Evolutionary conservation across 1,140 invertebrate genomes (phyloP).

Genomic region (Acyrthosiphon pisum): DNA sequence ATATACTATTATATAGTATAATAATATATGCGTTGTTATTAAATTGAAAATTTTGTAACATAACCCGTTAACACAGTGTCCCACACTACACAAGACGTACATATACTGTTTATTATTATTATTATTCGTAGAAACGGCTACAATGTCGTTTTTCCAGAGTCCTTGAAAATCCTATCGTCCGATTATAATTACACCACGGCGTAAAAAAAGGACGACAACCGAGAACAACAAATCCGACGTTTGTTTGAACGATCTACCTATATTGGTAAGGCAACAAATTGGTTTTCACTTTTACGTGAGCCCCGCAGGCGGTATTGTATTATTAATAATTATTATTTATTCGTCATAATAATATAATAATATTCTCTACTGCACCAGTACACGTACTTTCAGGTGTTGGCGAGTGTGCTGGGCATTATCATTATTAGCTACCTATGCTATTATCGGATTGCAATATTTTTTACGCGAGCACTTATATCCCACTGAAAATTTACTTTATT

Average conservation of each 20-base stretch:
- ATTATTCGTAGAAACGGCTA: not conserved
- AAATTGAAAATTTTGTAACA: constrained; percentile 42
- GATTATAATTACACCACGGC: not conserved
- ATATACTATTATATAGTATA: no score
- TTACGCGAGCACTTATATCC: not conserved
- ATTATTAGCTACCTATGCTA: not conserved
- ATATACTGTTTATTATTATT: not conserved
- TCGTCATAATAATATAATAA: not conserved
- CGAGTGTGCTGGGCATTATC: not conserved
- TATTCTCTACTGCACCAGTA: not conserved
- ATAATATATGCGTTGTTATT: not conserved
- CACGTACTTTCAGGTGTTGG: not conserved
- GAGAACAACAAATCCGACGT: not conserved
- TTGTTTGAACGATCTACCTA: not conserved
- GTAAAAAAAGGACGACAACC: constrained; percentile 12
- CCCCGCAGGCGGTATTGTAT: constrained; percentile 19
- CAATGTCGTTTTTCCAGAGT: not conserved
- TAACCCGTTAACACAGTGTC: not conserved
- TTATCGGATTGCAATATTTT: not conserved
- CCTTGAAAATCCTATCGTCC: constrained; percentile 23
- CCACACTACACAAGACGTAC: not conserved
- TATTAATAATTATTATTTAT: not conserved
- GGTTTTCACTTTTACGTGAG: constrained; percentile 31
- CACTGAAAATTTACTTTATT: not conserved
- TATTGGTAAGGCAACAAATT: not conserved